Evolutionary conservation across 2,888 invertebrate species (phyloP).

Genomic region (Macrophya annulata): DNA sequence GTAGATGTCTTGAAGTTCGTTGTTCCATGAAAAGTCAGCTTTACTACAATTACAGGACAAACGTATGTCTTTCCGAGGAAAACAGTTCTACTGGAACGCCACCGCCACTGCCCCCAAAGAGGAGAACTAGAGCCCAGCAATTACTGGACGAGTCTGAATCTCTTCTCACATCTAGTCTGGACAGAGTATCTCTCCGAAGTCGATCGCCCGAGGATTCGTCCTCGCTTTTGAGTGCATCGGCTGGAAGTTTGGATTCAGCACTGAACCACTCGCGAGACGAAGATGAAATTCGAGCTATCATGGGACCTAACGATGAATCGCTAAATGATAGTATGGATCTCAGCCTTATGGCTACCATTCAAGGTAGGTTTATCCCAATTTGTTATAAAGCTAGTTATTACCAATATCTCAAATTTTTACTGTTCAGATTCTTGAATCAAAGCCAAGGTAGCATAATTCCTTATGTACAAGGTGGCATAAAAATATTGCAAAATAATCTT

Average conservation of each 20-base stretch:
- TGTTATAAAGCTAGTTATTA: neutral
- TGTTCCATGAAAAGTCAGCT: slow-evolving; percentile 19
- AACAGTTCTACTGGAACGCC: slow-evolving; percentile 86
- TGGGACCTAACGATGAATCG: slow-evolving; percentile 81
- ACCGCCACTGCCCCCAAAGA: slow-evolving; percentile 91
- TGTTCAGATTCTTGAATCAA: neutral
- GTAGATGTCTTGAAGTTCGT: slow-evolving; percentile 12
- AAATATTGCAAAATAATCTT: neutral
- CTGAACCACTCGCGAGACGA: slow-evolving; percentile 93
- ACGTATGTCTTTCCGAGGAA: slow-evolving; percentile 75
- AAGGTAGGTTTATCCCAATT: slow-evolving; percentile 78
- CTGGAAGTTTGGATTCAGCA: slow-evolving; percentile 93
- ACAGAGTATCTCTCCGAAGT: slow-evolving; percentile 88
- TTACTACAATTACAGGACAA: slow-evolving; percentile 65
- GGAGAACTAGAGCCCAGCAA: slow-evolving; percentile 82
- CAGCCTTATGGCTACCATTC: slow-evolving; percentile 77
- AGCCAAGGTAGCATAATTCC: neutral
- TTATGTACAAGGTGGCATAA: neutral
- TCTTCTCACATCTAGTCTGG: slow-evolving; percentile 85
- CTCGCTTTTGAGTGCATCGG: slow-evolving; percentile 85
- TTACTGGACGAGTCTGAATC: slow-evolving; percentile 79
- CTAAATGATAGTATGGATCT: slow-evolving; percentile 78
- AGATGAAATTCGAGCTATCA: slow-evolving; percentile 85
- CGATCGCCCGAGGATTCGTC: slow-evolving; percentile 88
- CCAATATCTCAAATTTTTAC: neutral